These are phyloP conservation scores for Drosophila leontia DNA, from an alignment of 1,140 invertebrate genomes.

Conservation along the genomic window DNA sequence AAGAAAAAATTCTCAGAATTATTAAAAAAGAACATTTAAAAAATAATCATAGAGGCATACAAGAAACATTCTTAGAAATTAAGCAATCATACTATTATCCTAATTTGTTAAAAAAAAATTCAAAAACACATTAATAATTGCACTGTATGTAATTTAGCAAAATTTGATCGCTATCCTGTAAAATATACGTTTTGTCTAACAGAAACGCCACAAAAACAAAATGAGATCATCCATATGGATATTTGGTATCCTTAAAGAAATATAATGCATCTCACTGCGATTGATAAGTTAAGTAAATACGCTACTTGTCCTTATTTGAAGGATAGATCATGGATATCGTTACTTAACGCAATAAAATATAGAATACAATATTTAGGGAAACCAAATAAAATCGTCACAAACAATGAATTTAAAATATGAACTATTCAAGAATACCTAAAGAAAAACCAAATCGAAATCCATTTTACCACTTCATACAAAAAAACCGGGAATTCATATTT, in stretches of 20 bases:
- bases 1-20: not conserved
- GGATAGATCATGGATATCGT: slow-evolving; percentile 2
- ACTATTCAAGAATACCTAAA: not conserved
- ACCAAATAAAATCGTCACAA: slow-evolving; percentile 13
- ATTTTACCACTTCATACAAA: not conserved
- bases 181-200: not conserved
- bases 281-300: not conserved
- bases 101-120: not conserved
- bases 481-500: not conserved
- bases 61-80: not conserved
- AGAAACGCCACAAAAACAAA: not conserved
- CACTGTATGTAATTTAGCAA: not conserved
- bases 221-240: not conserved
- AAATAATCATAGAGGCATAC: not conserved
- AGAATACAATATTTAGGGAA: slow-evolving; percentile 25
- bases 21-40: not conserved
- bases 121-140: not conserved
- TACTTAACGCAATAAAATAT: slow-evolving; percentile 20
- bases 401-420: slow-evolving; percentile 6
- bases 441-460: not conserved
- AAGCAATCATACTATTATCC: not conserved
- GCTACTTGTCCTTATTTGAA: not conserved
- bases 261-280: not conserved
- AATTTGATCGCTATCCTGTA: not conserved
- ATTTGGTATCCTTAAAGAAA: no score